Percentiles rank a stretch among this genome's conserved stretches.
These are phyloP conservation scores for Pediacus dermestoides DNA, from an alignment of 2,888 invertebrate species.

Conservation along the genomic window DNA sequence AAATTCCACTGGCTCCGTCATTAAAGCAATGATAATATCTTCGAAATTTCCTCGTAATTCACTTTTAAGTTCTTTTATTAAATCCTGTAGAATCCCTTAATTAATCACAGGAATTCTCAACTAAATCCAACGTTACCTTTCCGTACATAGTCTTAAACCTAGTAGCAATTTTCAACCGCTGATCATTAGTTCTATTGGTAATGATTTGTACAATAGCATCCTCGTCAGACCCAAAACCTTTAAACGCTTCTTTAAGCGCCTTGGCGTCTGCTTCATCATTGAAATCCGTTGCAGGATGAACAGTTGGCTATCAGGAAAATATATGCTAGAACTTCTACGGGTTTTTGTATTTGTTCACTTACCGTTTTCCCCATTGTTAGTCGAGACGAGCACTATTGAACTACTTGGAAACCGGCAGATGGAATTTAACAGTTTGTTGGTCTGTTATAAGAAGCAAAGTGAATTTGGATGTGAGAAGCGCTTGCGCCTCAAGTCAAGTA, in stretches of 20 bases:
- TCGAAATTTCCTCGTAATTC: conserved; percentile 88
- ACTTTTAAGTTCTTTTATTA: conserved; percentile 79
- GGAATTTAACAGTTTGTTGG: too few species aligned
- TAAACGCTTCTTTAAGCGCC: conserved; percentile 44
- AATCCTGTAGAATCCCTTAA: conserved; percentile 52
- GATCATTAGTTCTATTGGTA: conserved; percentile 59
- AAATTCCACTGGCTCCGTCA: conserved; percentile 78
- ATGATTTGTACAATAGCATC: conserved; percentile 63
- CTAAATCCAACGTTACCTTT: conserved; percentile 54
- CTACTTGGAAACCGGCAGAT: too few species aligned
- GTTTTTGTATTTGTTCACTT: conserved; percentile 5
- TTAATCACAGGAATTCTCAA: conserved; percentile 1
- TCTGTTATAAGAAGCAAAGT: too few species aligned
- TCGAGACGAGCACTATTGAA: too few species aligned
- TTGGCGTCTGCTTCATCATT: conserved; percentile 43
- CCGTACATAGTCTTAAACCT: conserved; percentile 61
- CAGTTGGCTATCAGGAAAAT: conserved; percentile 45
- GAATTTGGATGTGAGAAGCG: too few species aligned
- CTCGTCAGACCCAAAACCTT: conserved; percentile 57
- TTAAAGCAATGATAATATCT: conserved; percentile 74
- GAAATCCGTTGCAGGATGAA: conserved; percentile 39
- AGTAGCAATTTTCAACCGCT: conserved; percentile 64
- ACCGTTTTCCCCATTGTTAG: conserved; percentile 15
- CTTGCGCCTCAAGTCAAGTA: too few species aligned
- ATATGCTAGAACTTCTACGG: too few species aligned